Evolutionary conservation across 2,113 vertebrate genomes (phyloP).

Genomic region (Rattus norvegicus): GRCr8 NC_086019.1:51718001-51718500

Average conservation of each 20-base stretch:
- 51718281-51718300: too few species aligned
- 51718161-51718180: background rate
- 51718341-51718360: background rate
- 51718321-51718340: background rate
- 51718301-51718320: background rate
- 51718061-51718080: background rate
- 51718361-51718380: background rate
- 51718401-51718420: too few species aligned
- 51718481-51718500: fast-evolving
- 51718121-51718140: background rate
- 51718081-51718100: background rate
- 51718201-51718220: too few species aligned
- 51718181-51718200: background rate
- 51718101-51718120: too few species aligned
- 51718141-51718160: background rate
- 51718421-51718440: background rate
- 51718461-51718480: background rate
- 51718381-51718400: background rate
- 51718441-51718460: background rate
- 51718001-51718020: background rate
- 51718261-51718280: too few species aligned
- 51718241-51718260: background rate
- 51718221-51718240: background rate
- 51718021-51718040: background rate
- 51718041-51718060: background rate